phyloP scores from a whole-genome alignment of 2,888 invertebrate genomes.

The Pyrochroa serraticornis region DNA sequence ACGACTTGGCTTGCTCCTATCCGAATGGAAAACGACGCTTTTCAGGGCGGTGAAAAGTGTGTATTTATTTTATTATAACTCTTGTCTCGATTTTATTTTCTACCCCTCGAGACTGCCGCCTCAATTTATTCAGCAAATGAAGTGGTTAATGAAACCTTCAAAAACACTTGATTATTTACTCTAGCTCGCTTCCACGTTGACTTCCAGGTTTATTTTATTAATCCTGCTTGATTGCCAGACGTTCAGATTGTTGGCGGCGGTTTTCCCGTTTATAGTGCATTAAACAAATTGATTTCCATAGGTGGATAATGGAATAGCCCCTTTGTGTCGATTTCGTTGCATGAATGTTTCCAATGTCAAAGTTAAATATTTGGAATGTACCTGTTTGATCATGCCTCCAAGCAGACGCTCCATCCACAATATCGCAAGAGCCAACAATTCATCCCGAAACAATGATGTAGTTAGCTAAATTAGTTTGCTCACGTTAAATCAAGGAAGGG shows the following conservation, averaged over 20 bases:
- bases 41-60: slow-evolving; percentile 24
- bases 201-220: slow-evolving; percentile 16
- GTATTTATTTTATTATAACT: slow-evolving; percentile 41
- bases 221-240: slow-evolving; percentile 6
- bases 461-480: too few relatives aligned
- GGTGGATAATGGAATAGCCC: background rate
- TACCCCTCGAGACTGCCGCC: slow-evolving; percentile 35
- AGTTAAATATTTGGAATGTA: background rate
- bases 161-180: slow-evolving; percentile 44
- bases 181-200: slow-evolving; percentile 7
- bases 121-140: slow-evolving; percentile 45
- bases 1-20: slow-evolving; percentile 42
- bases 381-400: too few relatives aligned
- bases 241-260: background rate
- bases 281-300: slow-evolving; percentile 11
- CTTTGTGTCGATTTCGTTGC: slow-evolving; percentile 4
- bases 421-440: too few relatives aligned
- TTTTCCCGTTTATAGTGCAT: slow-evolving; percentile 9
- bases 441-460: too few relatives aligned
- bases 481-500: too few relatives aligned
- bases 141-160: slow-evolving; percentile 45
- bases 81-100: slow-evolving; percentile 40
- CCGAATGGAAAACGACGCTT: slow-evolving; percentile 36
- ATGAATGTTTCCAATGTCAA: slow-evolving; percentile 11
- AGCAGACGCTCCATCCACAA: too few relatives aligned